Evolutionary conservation across 1,140 invertebrate species (phyloP), one percentile per base, ranked within the genome.

Genomic region (Drosophila pseudoobscura): DNA sequence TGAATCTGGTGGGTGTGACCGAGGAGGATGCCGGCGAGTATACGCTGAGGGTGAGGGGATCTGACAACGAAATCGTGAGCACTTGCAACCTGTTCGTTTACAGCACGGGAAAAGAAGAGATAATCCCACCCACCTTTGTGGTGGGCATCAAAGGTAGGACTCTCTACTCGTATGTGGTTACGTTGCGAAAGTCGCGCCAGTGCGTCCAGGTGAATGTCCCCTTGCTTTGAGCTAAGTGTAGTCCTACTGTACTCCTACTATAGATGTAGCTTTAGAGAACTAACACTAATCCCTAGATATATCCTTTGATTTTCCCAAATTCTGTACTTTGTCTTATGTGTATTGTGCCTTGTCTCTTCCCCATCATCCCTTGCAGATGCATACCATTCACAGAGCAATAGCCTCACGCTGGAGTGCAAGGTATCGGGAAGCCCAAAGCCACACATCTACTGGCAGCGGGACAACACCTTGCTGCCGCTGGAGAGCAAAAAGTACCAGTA

Each of bases 391-490:
- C 82, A 90, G 54, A 54, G 46, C 31, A 91, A 91, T 54, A 74
- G 79, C 20, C 66, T 91, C 2, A 77, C 70, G 0, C 59, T 91
- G 44, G 90, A 91, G 68, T 91, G 91, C 71, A 91, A 91, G 47
- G 79, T 91, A 6, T 88, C 90, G 6, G 89, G 89, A n/a, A 85
- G 85, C 35, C 90, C 90, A 9, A 91, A 90, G 57, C 90, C 91
- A 0, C 24, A 61, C 1, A 93, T 99, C 4, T 94, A 94, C 61
- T 98, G 97, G 97, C 95, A 95, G 45, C 97, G 96, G 85, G 95
- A 98, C 90, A 95, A 95, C 2, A 90, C 93, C 35, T 89, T 93
- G 41, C 70, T 95, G 11, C 75, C 80, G 2, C n/a, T 90, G 61
- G 92, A 61, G 73, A 92, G 75, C 88, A 92, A 78, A 83, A 93